Evolutionary conservation across 2,888 invertebrate genomes (phyloP).

Genomic region (Dendrolimus houi): DNA sequence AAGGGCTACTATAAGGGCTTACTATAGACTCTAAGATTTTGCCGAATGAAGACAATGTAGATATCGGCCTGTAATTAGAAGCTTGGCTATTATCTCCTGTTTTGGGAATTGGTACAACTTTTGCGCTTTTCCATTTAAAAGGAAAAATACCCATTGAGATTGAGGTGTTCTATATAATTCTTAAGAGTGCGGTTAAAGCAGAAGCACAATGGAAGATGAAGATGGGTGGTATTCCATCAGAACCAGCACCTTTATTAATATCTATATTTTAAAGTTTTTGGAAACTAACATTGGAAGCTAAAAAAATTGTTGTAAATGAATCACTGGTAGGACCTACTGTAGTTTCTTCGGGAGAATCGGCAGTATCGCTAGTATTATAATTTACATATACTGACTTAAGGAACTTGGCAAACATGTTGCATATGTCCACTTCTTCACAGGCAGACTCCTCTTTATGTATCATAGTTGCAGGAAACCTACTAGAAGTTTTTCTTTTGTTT

Average conservation of each 20-base stretch:
- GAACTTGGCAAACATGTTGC: no score
- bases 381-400: no score
- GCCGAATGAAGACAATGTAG: background rate
- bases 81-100: background rate
- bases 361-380: no score
- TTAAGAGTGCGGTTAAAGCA: background rate
- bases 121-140: constrained; percentile 1
- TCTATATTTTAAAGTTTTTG: background rate
- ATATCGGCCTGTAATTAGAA: constrained; percentile 4
- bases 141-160: constrained; percentile 1
- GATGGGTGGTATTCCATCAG: constrained; percentile 2
- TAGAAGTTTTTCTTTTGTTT: no score
- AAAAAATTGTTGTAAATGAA: no score
- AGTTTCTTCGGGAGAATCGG: no score
- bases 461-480: no score
- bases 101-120: constrained; percentile 3
- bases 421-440: no score
- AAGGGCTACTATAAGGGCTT: no score
- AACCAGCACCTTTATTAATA: constrained; percentile 4
- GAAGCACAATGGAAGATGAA: background rate
- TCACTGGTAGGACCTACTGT: no score
- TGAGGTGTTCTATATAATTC: constrained; percentile 3
- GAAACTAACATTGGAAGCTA: background rate
- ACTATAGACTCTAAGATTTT: background rate
- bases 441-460: no score